phyloP scores from a whole-genome alignment of 2,888 invertebrate genomes.

The Oscheius sp. region DNA sequence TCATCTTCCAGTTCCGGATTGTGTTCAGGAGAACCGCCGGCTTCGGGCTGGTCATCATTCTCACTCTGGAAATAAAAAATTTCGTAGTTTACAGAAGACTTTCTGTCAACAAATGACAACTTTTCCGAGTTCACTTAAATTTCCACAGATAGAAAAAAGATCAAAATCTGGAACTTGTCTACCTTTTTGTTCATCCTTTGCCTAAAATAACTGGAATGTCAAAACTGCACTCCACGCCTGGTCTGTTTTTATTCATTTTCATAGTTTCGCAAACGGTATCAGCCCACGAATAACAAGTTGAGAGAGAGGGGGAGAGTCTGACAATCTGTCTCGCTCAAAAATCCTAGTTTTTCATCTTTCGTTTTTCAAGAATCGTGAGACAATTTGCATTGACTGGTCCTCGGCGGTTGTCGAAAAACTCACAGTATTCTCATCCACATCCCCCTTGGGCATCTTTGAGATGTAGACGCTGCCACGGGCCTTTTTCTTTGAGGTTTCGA shows the following conservation, averaged over 20 bases:
- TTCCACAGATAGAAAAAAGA: neutral
- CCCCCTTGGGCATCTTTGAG: conserved; percentile 5
- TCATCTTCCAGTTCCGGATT: neutral
- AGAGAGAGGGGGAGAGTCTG: too few relatives aligned
- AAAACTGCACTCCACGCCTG: too few relatives aligned
- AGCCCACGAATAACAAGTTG: too few relatives aligned
- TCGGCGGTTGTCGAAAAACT: neutral
- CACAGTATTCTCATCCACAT: conserved; percentile 4
- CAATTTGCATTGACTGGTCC: too few relatives aligned
- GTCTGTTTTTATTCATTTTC: too few relatives aligned
- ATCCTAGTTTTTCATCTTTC: too few relatives aligned
- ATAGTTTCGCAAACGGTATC: too few relatives aligned
- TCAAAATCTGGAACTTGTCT: too few relatives aligned
- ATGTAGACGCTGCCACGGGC: conserved; percentile 18
- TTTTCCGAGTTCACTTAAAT: neutral
- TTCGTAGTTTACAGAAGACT: neutral
- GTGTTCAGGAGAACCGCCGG: neutral
- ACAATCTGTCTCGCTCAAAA: too few relatives aligned
- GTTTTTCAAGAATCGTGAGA: too few relatives aligned
- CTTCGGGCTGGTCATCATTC: conserved; percentile 3
- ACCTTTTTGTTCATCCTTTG: too few relatives aligned
- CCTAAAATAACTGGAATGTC: too few relatives aligned
- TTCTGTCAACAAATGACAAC: neutral
- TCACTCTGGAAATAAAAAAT: conserved; percentile 18
- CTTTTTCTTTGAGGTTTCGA: conserved; percentile 27